Conservation (phyloP, 2,113 vertebrate species). For the Phrynosoma blainvillii region DNA sequence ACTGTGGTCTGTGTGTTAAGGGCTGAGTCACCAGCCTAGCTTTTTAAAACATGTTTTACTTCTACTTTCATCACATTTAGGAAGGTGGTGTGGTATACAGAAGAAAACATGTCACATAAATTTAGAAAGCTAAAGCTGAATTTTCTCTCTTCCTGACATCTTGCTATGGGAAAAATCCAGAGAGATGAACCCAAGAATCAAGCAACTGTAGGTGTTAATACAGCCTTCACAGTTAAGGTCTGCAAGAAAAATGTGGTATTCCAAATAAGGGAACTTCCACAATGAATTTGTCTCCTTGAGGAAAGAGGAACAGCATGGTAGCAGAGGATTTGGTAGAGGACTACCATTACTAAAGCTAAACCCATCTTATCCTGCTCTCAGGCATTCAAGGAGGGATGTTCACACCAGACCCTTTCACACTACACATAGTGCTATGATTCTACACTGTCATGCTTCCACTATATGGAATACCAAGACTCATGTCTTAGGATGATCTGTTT, state of each 20-base stretch:
- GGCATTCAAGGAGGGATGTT: neutral
- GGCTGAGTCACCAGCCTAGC: slow-evolving; percentile 63
- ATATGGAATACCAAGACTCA: too few relatives aligned
- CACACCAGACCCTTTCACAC: too few relatives aligned
- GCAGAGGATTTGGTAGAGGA: neutral
- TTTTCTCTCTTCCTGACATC: neutral
- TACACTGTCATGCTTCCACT: too few relatives aligned
- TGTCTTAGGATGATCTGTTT: too few relatives aligned
- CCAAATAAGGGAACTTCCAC: neutral
- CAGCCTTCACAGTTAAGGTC: too few relatives aligned
- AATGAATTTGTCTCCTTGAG: neutral
- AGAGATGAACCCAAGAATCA: neutral
- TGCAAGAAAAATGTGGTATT: neutral
- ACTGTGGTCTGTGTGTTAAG: slow-evolving; percentile 62
- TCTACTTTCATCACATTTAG: slow-evolving; percentile 19
- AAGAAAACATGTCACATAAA: neutral
- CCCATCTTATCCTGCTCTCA: neutral
- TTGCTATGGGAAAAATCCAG: neutral
- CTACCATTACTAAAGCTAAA: neutral
- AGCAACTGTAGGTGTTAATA: neutral
- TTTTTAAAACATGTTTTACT: slow-evolving; percentile 63
- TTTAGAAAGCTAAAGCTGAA: neutral
- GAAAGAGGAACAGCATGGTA: neutral
- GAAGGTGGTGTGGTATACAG: neutral
- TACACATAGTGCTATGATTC: too few relatives aligned